Evolutionary conservation across 2,113 vertebrate species (phyloP), one percentile per base, ranked within the genome.

Genomic region (Carassius carassius): DNA sequence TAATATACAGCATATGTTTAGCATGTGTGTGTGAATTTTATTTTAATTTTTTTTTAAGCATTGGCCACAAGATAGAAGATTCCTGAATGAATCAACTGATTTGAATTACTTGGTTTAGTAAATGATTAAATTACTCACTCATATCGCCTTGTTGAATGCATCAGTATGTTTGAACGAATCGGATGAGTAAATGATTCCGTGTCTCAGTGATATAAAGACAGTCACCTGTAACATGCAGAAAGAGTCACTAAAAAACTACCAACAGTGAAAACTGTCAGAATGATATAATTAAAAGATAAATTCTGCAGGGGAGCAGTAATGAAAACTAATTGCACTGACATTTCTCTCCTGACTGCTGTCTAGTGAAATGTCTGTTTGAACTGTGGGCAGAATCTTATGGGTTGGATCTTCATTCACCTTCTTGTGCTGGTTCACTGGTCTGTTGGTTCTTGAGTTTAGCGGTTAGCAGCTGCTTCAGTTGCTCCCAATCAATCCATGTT

Each of bases 391-490:
- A 76, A 54, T 54, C 14, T 4, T 76, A 54, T 76, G 23, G 49
- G 47, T 29, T 76, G 23, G 23, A 76, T 76, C 47, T 76, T 51
- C 69, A 72, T 37, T 72, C 69, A 72, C 69, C 35, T 72, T 72
- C 69, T n/a, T 72, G 69, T 72, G 69, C 69, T 41, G 69, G 69
- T 72, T 72, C 69, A 72, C 35, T 41, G 69, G 4, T 41, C 69
- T 72, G 17, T 13, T 72, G 69, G 3, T 10, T 72, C 69, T 72
- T 21, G 69, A 72, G 35, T 72, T 72, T 72, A 72, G 69, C 21
- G 69, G 67, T 72, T 72, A 72, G 69, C 35, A 12, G 69, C 69
- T 72, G 69, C 32, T 72, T 72, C 69, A 72, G 9, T 72, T 72
- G 69, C 4, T 72, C 19, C 19, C 1, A 72, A 72, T 72, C 69